Base-by-base conservation (phyloP, 2,797 vertebrate genomes). In the Pipistrellus nathusii region DNA sequence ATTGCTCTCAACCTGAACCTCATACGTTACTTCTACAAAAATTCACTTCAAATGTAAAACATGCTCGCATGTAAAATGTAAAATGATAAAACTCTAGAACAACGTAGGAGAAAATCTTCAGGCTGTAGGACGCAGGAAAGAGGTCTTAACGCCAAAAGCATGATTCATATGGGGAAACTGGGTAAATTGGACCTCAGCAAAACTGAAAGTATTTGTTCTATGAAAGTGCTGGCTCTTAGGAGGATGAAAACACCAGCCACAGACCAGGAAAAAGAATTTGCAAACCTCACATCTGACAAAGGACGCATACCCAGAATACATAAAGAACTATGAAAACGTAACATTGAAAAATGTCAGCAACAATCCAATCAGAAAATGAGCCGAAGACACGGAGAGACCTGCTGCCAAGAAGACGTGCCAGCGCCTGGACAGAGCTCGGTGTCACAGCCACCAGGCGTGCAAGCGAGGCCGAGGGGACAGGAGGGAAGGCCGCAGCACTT, bases 21-120 rank as follows among this genome's bases (percentile, higher is more conserved):
- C 90, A 55, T 15, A 46, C 25, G 13, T 46, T 51, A 38, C 32
- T 51, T 59, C 51, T 0, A 78, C 4, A 64, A 69, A 85, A 62
- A 57, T 71, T 25, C 92, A 48, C 48, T 88, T 55, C 57, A 93
- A 76, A 51, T 78, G 32, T 68, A 30, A 85, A 59, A 64, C 5
- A 64, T 38, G 21, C 13, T 38, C 32, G 18, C 46, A 66, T 30
- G 15, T 30, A 41, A 84, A 59, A 64, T 23, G 11, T 30, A 41
- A 85, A 76, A 88, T 48, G 15, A 17, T 18, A 48, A 57, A 6
- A 0, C n/a, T 51, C 35, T 35, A 14, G 13, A 9, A 41, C 38
- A 73, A 48, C 9, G 4, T 1, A 32, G n/a, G 44, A 81, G 69
- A 69, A 88, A 71, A 32, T 55, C n/a, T 59, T 48, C 4, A n/a